A percentile compares a stretch with the other conserved stretches of the same genome.
phyloP scores from a whole-genome alignment of 2,888 invertebrate species.

The Minunthozetes semirufus region DNA sequence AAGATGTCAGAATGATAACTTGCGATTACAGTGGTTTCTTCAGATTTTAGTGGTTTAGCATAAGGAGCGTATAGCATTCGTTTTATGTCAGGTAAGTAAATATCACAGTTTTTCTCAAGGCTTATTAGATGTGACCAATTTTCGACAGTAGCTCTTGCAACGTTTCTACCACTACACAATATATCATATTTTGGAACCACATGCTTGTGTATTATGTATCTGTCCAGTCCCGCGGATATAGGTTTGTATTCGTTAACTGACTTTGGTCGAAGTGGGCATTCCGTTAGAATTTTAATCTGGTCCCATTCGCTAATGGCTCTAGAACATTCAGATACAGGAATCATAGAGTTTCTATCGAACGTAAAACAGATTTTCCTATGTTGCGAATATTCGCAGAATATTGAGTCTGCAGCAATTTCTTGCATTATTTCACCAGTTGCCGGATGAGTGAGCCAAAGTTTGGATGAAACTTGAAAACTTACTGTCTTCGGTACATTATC shows the following conservation, averaged over 20 bases:
- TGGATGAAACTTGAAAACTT: not conserved
- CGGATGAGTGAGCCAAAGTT: not conserved
- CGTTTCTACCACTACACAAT: not conserved
- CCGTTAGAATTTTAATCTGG: not conserved
- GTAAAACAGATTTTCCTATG: not conserved
- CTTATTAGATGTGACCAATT: not conserved
- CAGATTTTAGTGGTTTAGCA: not conserved
- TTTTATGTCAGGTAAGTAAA: not conserved
- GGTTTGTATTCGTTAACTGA: not conserved
- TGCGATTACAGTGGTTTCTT: not conserved
- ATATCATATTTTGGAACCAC: not conserved
- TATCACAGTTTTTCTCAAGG: not conserved
- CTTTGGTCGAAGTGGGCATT: not conserved
- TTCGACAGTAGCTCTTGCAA: no score
- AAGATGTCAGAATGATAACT: not conserved
- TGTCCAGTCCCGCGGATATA: not conserved
- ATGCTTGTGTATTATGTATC: not conserved
- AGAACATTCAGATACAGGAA: not conserved
- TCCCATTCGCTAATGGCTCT: not conserved
- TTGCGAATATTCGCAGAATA: not conserved
- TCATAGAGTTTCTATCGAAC: not conserved
- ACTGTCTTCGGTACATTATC: not conserved
- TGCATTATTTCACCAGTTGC: not conserved
- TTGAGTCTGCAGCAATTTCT: not conserved
- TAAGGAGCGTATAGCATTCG: not conserved